Conservation (phyloP, 2,888 invertebrate species). For the Aquatica leii region DNA sequence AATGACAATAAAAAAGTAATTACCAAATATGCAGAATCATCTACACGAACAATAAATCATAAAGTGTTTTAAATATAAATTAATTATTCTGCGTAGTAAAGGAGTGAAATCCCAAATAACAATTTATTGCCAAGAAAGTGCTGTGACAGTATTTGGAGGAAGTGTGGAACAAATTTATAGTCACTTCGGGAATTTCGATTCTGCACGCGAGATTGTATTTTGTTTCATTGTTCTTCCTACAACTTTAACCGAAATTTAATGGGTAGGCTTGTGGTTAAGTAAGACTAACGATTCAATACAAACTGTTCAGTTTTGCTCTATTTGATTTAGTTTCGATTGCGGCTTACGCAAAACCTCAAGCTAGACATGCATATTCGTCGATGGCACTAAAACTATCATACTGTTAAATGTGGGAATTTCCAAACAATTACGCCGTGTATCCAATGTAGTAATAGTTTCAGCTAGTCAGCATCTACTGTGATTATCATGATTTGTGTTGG, state of each 20-base stretch:
- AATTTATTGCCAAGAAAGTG: conserved; percentile 31
- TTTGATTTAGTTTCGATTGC: conserved; percentile 24
- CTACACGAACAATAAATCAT: not conserved
- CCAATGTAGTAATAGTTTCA: too few species aligned
- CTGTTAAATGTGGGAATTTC: conserved; percentile 23
- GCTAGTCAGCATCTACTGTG: too few species aligned
- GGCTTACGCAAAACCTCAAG: conserved; percentile 16
- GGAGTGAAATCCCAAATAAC: conserved; percentile 28
- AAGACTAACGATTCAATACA: conserved; percentile 36
- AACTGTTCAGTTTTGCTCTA: conserved; percentile 29
- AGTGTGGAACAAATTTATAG: conserved; percentile 40
- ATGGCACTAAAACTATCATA: conserved; percentile 13
- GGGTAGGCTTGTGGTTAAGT: conserved; percentile 34
- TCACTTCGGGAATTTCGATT: conserved; percentile 38
- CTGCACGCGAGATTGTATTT: conserved; percentile 33
- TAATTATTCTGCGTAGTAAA: conserved; percentile 30
- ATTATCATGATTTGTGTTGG: too few species aligned
- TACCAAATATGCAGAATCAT: too few species aligned
- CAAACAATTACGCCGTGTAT: not conserved
- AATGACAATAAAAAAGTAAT: too few species aligned
- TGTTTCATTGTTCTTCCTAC: conserved; percentile 26
- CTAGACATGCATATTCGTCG: conserved; percentile 19
- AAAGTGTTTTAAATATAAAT: conserved; percentile 10
- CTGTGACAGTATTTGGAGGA: conserved; percentile 37
- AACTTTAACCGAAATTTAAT: conserved; percentile 34